Conservation (phyloP, 35 echinoderm and acorn worm genomes). For the Apostichopus californicus region DNA sequence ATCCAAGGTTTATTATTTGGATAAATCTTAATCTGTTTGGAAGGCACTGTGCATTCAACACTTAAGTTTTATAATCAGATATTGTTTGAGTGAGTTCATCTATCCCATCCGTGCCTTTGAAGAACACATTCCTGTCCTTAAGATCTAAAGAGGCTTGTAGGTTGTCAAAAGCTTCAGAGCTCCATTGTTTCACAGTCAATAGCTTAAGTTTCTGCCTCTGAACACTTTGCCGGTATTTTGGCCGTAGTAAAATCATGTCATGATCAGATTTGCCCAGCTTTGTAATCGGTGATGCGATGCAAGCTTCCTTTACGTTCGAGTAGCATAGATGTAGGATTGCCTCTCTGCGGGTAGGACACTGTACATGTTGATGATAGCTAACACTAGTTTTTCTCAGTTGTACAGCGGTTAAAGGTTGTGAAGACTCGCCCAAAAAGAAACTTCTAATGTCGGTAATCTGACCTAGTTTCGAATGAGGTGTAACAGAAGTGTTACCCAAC, state of each 20-base stretch:
- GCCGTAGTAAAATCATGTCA: conserved; percentile 1
- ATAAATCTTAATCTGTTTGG: not conserved
- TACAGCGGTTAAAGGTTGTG: too few species aligned
- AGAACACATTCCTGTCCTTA: not conserved
- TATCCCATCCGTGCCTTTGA: not conserved
- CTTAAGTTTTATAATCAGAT: not conserved
- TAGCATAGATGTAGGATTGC: too few species aligned
- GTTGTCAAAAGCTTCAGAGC: not conserved
- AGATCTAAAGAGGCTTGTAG: not conserved
- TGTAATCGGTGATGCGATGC: not conserved
- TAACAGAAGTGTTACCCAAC: too few species aligned
- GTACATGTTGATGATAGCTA: too few species aligned
- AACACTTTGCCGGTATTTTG: conserved; percentile 52
- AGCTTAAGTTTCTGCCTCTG: conserved; percentile 39
- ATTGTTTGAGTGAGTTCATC: conserved; percentile 5
- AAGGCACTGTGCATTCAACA: not conserved
- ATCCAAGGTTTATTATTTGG: conserved; percentile 34
- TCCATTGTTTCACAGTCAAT: conserved; percentile 39
- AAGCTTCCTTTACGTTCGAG: not conserved
- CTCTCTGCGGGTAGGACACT: too few species aligned
- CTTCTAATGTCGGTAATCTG: too few species aligned
- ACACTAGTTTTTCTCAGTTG: too few species aligned
- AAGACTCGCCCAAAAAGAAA: too few species aligned
- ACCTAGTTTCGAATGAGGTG: too few species aligned
- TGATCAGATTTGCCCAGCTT: conserved; percentile 48